A percentile compares a stretch with the other conserved stretches of the same genome.
Evolutionary conservation across 2,888 invertebrate genomes (phyloP).

Genomic region (Hypsopygia costalis): DNA sequence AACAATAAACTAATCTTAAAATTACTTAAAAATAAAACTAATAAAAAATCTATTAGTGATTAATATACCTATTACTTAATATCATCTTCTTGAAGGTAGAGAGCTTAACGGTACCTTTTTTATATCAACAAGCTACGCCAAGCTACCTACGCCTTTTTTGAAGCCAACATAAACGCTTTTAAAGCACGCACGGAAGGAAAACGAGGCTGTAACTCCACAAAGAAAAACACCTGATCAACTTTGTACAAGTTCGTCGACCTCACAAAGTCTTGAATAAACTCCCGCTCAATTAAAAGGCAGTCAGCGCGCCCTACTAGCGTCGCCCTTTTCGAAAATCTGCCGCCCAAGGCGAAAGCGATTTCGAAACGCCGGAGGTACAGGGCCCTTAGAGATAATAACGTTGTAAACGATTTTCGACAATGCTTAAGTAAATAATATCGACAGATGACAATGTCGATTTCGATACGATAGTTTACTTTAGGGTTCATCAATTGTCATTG

Average conservation of each 20-base stretch:
- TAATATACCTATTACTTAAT: no score
- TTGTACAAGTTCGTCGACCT: conserved; percentile 35
- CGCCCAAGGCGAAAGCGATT: conserved; percentile 56
- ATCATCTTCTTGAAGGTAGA: no score
- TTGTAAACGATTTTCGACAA: conserved; percentile 45
- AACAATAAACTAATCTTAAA: no score
- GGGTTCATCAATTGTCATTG: conserved; percentile 25
- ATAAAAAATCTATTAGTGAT: no score
- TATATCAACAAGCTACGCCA: no score
- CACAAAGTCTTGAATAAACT: conserved; percentile 26
- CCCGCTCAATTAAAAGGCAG: conserved; percentile 50
- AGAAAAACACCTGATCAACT: conserved; percentile 11
- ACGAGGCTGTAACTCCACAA: neutral
- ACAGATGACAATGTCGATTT: conserved; percentile 50
- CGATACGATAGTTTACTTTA: conserved; percentile 38
- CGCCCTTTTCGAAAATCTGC: conserved; percentile 31
- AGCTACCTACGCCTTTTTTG: no score
- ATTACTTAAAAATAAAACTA: no score
- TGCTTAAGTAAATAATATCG: conserved; percentile 54
- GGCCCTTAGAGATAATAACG: conserved; percentile 41
- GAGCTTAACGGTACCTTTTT: no score
- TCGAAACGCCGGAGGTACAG: conserved; percentile 25
- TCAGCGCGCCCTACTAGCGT: conserved; percentile 32
- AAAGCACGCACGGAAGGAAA: no score
- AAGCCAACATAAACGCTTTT: no score